Percentiles rank a stretch among this genome's conserved stretches.
These are phyloP conservation scores for Caenorhabditis wallacei DNA, from an alignment of 2,888 invertebrate genomes.

Conservation along the genomic window DNA sequence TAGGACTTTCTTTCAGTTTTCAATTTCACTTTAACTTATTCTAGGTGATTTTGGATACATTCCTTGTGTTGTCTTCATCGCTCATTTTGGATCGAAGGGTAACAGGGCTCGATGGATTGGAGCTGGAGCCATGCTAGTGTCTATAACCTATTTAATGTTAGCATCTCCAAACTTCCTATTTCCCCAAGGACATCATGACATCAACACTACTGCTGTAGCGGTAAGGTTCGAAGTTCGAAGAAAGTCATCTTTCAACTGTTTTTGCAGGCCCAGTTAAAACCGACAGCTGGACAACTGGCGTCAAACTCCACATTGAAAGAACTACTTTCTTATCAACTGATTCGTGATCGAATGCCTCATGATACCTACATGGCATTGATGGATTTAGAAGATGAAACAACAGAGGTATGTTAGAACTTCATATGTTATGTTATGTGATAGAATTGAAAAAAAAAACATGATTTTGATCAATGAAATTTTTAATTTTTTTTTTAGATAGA, in stretches of 20 bases:
- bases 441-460: conserved; percentile 20
- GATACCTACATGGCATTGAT: conserved; percentile 47
- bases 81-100: conserved; percentile 81
- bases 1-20: conserved; percentile 45
- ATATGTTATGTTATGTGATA: not conserved
- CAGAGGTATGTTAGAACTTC: conserved; percentile 42
- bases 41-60: conserved; percentile 82
- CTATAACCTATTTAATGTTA: conserved; percentile 79
- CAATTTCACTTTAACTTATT: conserved; percentile 15
- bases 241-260: conserved; percentile 2
- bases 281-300: conserved; percentile 59
- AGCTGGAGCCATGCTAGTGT: conserved; percentile 81
- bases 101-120: conserved; percentile 81
- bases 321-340: conserved; percentile 71
- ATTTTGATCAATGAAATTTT: not conserved
- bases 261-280: conserved; percentile 67
- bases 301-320: conserved; percentile 67
- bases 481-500: conserved; percentile 54
- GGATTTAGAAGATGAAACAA: conserved; percentile 56
- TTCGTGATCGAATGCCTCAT: conserved; percentile 70
- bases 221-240: conserved; percentile 53
- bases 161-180: conserved; percentile 81
- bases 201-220: conserved; percentile 77
- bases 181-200: conserved; percentile 72
- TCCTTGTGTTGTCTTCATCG: conserved; percentile 81